Evolutionary conservation across 1,140 invertebrate species (phyloP), one percentile per base, ranked within the genome.

Genomic region (Zaprionus ornatus): DNA sequence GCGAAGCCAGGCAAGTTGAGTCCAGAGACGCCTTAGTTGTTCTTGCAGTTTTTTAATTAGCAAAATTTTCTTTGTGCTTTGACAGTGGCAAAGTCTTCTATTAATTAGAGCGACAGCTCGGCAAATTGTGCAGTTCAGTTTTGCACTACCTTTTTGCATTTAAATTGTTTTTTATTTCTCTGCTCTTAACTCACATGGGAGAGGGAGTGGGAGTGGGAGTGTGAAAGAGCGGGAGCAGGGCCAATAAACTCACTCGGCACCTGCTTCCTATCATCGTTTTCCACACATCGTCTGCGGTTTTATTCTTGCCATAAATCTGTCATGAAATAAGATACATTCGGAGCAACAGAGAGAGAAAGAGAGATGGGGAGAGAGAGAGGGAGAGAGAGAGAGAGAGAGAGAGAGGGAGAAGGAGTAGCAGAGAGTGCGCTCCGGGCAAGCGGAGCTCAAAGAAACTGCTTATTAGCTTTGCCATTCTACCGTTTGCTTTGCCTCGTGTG

Each of bases 21-120:
- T 80, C 62, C 29, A 66, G 42, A 45, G 56, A 35, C 9, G 50
- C 17, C 29, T 19, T 57, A 64, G 56, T 64, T 68, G 27, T 56
- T 67, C 71, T 60, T 83, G 80, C 74, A 77, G 60, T 83, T 82
- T 84, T 87, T 87, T 87, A 87, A 87, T 87, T 87, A 88, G 85
- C 68, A 80, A 84, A 78, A 87, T 81, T 88, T 79, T 76, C 77
- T 84, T 87, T 87, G 76, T 87, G 70, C 80, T 83, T 80, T 67
- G 72, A 82, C 82, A 86, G 76, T 76, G 73, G 60, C 65, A 69
- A 88, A 87, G 84, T 83, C 77, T 74, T 88, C 66, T 68, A 88
- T 88, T 88, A 87, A 87, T 87, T 87, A 87, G 84, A 78, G 68
- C 74, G 57, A 70, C 77, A 56, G 74, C 77, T 62, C 48, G 29